Evolutionary conservation across 2,888 invertebrate species (phyloP).

Genomic region (Drosophila phalerata): DNA sequence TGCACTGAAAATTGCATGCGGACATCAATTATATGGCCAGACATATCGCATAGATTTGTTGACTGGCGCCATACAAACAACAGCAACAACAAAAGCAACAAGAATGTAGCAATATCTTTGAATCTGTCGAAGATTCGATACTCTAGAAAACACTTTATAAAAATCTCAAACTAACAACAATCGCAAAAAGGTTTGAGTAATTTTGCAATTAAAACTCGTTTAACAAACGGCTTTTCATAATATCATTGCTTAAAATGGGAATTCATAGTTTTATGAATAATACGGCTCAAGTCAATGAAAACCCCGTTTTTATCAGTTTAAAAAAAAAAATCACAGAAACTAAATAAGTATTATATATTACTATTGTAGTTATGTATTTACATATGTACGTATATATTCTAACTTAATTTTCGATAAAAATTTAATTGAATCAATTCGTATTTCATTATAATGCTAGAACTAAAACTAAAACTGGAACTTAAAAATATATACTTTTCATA

Average conservation of each 20-base stretch:
- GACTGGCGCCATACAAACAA: slow-evolving; percentile 42
- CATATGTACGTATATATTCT: too few relatives aligned
- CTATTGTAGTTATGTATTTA: too few relatives aligned
- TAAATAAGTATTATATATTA: too few relatives aligned
- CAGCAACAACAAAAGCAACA: slow-evolving; percentile 6
- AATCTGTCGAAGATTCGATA: slow-evolving; percentile 16
- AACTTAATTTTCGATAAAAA: too few relatives aligned
- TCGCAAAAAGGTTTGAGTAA: neutral
- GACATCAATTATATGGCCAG: slow-evolving; percentile 47
- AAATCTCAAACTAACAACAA: neutral
- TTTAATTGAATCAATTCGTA: too few relatives aligned
- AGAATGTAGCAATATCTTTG: neutral
- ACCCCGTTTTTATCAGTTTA: neutral
- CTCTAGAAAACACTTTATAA: slow-evolving; percentile 16
- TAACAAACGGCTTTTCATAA: neutral
- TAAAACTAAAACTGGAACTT: too few relatives aligned
- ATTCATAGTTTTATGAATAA: neutral
- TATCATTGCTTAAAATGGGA: neutral
- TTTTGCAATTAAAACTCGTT: neutral
- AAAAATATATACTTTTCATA: neutral
- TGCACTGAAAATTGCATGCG: slow-evolving; percentile 73
- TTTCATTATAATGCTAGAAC: too few relatives aligned
- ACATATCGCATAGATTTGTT: slow-evolving; percentile 49
- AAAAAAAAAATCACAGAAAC: neutral
- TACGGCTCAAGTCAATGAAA: neutral